Base-by-base conservation (phyloP, 2,797 vertebrate species). In the Tauraco hartlaubi region DNA sequence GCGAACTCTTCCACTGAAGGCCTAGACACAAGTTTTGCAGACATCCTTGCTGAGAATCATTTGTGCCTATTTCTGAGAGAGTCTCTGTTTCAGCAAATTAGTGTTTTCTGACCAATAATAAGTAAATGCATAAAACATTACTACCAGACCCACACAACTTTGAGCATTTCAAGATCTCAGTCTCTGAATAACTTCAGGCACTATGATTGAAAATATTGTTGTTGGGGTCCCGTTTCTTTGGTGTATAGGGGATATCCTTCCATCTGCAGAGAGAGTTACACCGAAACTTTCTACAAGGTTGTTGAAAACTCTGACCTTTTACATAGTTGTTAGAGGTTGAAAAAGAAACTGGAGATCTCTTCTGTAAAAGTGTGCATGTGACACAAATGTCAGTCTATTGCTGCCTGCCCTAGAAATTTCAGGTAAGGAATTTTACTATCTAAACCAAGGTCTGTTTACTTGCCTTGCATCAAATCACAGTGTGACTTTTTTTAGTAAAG, bases 311-410 rank as follows among this genome's bases (percentile, higher is more conserved):
- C 54, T 31, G 12, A 62, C 14, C 5, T 79, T 73, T 69, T 48
- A n/a, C 0, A 0, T 7, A 41, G 37, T 15, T 85, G 11, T n/a
- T 88, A 46, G 54, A 76, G 22, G 31, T 41, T 1, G 0, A 77
- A 69, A 61, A 55, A 58, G 69, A 78, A 64, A 68, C 17, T 64
- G 46, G 25, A 83, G 12, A 56, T 39, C n/a, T 56, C 16, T 54
- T 63, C 64, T 54, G 21, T 63, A 49, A 39, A 84, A 89, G 20
- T 11, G 6, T 9, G 4, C n/a, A 3, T 7, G 16, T 35, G 41
- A 3, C 29, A 74, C 11, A 49, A 56, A 67, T 41, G 3, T 9
- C 31, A 49, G 9, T 49, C 25, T 72, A 5, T n/a, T 71, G 19
- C 37, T 73, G 21, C 31, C 20, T 72, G 43, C 28, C 63, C 9